Evolutionary conservation across 2,797 vertebrate genomes (phyloP).

Genomic region (Ceryle rudis): DNA sequence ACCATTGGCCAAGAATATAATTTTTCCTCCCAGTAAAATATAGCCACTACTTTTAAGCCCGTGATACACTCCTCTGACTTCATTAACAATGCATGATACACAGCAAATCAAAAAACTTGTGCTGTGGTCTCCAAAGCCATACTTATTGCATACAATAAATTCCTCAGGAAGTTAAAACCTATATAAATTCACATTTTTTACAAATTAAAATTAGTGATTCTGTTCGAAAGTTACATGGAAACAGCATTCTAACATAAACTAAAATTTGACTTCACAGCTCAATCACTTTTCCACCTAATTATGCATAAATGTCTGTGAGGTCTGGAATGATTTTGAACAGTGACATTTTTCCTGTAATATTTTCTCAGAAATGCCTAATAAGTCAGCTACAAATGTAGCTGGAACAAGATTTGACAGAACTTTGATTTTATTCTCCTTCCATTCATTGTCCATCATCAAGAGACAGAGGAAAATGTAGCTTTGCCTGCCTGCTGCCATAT

Average conservation of each 20-base stretch:
- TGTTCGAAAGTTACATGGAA: background rate
- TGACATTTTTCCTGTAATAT: background rate
- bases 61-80: background rate
- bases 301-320: background rate
- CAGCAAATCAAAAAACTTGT: background rate
- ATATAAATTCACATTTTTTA: background rate
- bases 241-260: background rate
- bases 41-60: background rate
- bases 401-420: background rate
- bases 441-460: background rate
- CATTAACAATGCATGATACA: slow-evolving; percentile 1
- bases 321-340: background rate
- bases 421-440: background rate
- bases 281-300: background rate
- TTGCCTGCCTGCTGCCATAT: slow-evolving; percentile 26
- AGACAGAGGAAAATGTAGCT: slow-evolving; percentile 2
- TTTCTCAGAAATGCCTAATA: background rate
- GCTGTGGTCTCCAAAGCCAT: background rate
- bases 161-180: background rate
- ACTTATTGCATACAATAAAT: background rate
- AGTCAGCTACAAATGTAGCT: background rate
- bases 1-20: background rate
- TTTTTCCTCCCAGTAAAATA: background rate
- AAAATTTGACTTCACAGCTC: background rate
- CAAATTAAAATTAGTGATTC: background rate